Percentiles rank a stretch among this genome's conserved stretches.
Conservation (phyloP, 2,113 vertebrate species). For the Elephas maximus region DNA sequence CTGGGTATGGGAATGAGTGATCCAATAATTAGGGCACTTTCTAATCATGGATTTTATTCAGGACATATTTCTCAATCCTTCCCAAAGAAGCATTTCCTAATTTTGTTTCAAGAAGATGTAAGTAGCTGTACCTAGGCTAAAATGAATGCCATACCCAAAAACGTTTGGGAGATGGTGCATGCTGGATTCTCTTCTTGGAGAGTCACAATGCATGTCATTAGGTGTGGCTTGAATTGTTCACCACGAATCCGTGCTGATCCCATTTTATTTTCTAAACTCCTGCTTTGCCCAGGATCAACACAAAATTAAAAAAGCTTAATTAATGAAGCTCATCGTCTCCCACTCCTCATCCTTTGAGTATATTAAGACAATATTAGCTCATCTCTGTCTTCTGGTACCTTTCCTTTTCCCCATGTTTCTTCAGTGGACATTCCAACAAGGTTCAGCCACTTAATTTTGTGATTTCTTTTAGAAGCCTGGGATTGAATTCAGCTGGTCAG, state of each 20-base stretch:
- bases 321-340: constrained; percentile 1
- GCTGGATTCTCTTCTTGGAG: background rate
- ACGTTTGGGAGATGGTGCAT: background rate
- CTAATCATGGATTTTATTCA: background rate
- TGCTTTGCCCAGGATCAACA: constrained; percentile 72
- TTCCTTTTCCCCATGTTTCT: background rate
- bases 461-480: constrained; percentile 14
- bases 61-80: background rate
- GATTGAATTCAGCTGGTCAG: background rate
- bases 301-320: constrained; percentile 53
- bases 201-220: background rate
- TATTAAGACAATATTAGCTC: constrained; percentile 57
- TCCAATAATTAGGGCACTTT: background rate
- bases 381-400: background rate
- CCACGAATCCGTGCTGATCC: constrained; percentile 57
- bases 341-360: background rate
- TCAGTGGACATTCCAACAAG: background rate
- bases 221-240: constrained; percentile 68
- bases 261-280: constrained; percentile 67
- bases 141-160: constrained; percentile 38
- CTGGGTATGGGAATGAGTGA: background rate
- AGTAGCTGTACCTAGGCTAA: constrained; percentile 19
- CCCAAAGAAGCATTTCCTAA: background rate
- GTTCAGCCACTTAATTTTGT: background rate
- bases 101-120: constrained; percentile 52